Evolutionary conservation across 2,888 invertebrate genomes (phyloP).

Genomic region (Sminthurinus aureus): DNA sequence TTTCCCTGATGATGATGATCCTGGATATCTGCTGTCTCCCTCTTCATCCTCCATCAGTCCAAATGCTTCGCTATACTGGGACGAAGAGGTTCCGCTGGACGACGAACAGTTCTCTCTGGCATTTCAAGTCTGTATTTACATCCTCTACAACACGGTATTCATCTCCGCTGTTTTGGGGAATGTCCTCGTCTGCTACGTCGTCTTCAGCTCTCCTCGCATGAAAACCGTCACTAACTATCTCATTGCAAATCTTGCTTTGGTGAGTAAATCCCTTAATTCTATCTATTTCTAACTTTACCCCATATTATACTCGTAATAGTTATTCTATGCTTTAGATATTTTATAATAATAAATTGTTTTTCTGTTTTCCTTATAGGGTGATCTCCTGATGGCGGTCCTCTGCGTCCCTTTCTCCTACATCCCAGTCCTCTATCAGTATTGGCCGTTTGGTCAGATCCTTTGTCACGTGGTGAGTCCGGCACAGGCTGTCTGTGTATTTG

Average conservation of each 20-base stretch:
- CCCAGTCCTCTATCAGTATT: slow-evolving; percentile 79
- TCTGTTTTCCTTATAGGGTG: slow-evolving; percentile 69
- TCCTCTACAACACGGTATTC: slow-evolving; percentile 64
- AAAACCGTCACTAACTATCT: slow-evolving; percentile 92
- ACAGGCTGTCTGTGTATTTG: slow-evolving; percentile 63
- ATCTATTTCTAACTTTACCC: too few relatives aligned
- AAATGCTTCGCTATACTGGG: too few relatives aligned
- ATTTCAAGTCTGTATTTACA: slow-evolving; percentile 62
- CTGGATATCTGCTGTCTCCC: too few relatives aligned
- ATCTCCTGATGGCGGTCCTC: slow-evolving; percentile 87
- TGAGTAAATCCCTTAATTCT: too few relatives aligned
- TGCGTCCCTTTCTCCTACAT: slow-evolving; percentile 92
- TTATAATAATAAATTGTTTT: too few relatives aligned
- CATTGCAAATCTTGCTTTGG: slow-evolving; percentile 80
- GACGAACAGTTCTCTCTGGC: slow-evolving; percentile 43
- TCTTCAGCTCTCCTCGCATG: slow-evolving; percentile 83
- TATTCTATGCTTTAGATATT: too few relatives aligned
- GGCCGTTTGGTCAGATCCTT: slow-evolving; percentile 78
- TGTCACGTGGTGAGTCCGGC: slow-evolving; percentile 73
- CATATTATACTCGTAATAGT: too few relatives aligned
- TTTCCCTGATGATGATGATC: too few relatives aligned
- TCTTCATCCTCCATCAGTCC: too few relatives aligned
- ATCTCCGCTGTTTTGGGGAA: slow-evolving; percentile 65
- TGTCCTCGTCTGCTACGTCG: slow-evolving; percentile 81
- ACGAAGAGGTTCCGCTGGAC: not conserved